A percentile compares a stretch with the other conserved stretches of the same genome.
Evolutionary conservation across 1,140 invertebrate genomes (phyloP).

Genomic region (Phymorhynchus buccinoides): DNA sequence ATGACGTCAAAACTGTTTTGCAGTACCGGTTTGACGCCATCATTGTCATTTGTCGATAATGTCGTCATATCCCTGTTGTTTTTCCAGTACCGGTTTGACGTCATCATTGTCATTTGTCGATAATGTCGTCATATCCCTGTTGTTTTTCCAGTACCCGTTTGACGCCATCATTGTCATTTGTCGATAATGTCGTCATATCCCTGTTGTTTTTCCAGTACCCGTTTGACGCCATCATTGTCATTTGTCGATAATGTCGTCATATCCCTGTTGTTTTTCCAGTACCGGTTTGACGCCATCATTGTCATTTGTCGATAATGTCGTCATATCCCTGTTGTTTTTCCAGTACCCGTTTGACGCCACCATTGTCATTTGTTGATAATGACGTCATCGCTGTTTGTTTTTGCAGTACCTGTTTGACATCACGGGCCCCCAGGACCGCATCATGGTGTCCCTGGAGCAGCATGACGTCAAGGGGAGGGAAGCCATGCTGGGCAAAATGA

Average conservation of each 20-base stretch:
- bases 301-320: too few species aligned
- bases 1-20: background rate
- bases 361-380: background rate
- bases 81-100: conserved; percentile 44
- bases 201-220: conserved; percentile 75
- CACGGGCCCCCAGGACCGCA: conserved; percentile 71
- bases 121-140: background rate
- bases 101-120: background rate
- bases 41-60: background rate
- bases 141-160: conserved; percentile 75
- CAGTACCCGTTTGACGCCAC: too few species aligned
- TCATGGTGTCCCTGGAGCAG: conserved; percentile 77
- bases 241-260: conserved; percentile 55
- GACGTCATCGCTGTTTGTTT: conserved; percentile 40
- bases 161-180: conserved; percentile 70
- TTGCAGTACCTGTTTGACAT: conserved; percentile 77
- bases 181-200: background rate
- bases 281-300: conserved; percentile 6
- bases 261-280: background rate
- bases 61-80: background rate
- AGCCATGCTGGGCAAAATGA: conserved; percentile 60
- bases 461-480: conserved; percentile 68
- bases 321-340: too few species aligned
- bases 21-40: conserved; percentile 17
- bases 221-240: conserved; percentile 75